phyloP scores from a whole-genome alignment of 37 sponge, comb jelly and placozoan genomes.

The Crambe crambe region DNA sequence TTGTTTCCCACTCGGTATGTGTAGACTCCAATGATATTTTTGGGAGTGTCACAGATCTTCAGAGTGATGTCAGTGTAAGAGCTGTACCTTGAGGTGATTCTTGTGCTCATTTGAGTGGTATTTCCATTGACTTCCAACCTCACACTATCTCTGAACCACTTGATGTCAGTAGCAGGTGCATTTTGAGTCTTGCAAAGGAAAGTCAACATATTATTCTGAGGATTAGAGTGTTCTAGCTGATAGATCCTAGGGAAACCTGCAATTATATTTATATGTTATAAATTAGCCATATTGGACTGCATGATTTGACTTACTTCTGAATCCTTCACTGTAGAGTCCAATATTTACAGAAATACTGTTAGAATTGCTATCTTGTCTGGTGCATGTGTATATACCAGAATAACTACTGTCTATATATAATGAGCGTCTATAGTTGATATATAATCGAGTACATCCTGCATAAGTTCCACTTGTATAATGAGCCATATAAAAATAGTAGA shows the following conservation, averaged over 20 bases:
- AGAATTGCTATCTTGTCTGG: background rate
- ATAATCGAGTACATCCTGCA: background rate
- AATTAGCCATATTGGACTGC: background rate
- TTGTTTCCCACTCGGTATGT: background rate
- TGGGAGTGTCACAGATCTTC: no score
- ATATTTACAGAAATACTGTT: background rate
- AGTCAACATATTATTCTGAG: no score
- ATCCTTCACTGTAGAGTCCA: conserved; percentile 6
- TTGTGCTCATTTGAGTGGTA: no score
- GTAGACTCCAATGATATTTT: background rate
- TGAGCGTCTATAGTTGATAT: no score
- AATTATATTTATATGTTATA: no score
- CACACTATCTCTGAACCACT: background rate
- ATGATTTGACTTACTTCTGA: background rate
- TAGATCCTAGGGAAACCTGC: background rate
- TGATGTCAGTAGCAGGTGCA: background rate
- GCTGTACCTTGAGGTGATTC: no score
- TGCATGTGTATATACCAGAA: conserved; percentile 9
- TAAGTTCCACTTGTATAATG: background rate
- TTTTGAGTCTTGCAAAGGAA: background rate
- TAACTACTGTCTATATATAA: no score
- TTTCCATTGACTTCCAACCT: no score
- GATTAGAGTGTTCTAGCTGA: no score
- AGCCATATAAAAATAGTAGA: no score
- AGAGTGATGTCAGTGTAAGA: no score